phyloP scores from a whole-genome alignment of 2,797 vertebrate species.

The Amblyraja radiata region DNA sequence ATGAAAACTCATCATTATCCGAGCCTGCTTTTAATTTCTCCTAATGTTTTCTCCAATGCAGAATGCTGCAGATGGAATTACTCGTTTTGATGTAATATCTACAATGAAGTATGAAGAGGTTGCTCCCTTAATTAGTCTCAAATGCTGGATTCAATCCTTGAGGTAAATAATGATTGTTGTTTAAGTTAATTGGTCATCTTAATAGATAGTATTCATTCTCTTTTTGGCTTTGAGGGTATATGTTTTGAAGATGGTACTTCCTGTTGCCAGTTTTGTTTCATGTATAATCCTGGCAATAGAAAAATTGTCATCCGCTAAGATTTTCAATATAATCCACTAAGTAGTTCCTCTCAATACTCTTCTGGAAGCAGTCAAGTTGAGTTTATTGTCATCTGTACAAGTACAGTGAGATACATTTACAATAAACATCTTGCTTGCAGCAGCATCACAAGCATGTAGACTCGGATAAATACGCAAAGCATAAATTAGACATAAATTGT shows the following conservation, averaged over 20 bases:
- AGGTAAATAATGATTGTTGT: slow-evolving; percentile 60
- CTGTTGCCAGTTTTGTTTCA: background rate
- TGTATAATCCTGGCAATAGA: background rate
- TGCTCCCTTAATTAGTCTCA: slow-evolving; percentile 84
- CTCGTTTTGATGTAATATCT: slow-evolving; percentile 82
- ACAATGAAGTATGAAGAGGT: slow-evolving; percentile 88
- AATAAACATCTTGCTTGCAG: too few relatives aligned
- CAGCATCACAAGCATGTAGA: too few relatives aligned
- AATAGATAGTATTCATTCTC: background rate
- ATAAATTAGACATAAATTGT: too few relatives aligned
- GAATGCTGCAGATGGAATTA: slow-evolving; percentile 91
- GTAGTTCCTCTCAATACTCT: background rate
- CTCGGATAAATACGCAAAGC: too few relatives aligned
- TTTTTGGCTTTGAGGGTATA: background rate
- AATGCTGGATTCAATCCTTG: slow-evolving; percentile 94
- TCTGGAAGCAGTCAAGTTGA: background rate
- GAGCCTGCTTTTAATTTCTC: background rate
- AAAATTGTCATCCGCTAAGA: background rate
- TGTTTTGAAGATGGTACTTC: background rate
- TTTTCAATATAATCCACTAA: background rate
- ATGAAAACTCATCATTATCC: background rate
- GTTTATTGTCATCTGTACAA: too few relatives aligned
- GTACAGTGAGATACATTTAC: too few relatives aligned
- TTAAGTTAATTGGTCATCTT: background rate
- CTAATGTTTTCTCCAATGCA: slow-evolving; percentile 45